Percentiles rank a stretch among this genome's conserved stretches.
phyloP scores from a whole-genome alignment of 2,113 vertebrate species.

The Labeo rohita region DNA sequence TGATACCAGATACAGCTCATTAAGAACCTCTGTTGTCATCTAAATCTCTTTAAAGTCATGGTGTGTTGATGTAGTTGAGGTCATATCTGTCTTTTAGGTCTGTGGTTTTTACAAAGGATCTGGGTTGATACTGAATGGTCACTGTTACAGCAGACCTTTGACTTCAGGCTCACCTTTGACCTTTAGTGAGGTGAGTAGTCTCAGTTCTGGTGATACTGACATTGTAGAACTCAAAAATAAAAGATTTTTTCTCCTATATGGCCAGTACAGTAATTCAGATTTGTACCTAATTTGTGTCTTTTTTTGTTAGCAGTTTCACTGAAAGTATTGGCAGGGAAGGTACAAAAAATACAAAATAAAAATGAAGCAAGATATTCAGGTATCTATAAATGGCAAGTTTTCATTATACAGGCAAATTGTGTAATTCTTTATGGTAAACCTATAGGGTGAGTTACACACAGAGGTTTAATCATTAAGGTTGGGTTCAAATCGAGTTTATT shows the following conservation, averaged over 20 bases:
- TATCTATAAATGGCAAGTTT: neutral
- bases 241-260: too few relatives aligned
- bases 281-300: too few relatives aligned
- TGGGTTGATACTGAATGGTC: neutral
- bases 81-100: neutral
- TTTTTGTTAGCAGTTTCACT: too few relatives aligned
- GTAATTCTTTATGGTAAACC: neutral
- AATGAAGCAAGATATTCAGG: neutral
- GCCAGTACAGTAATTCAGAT: too few relatives aligned
- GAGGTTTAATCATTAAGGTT: neutral
- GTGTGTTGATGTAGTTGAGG: slow-evolving; percentile 12
- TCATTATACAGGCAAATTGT: neutral
- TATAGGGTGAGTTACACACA: neutral
- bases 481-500: slow-evolving; percentile 10
- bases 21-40: slow-evolving; percentile 33
- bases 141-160: neutral
- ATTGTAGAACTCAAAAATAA: too few relatives aligned
- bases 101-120: neutral
- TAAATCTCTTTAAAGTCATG: slow-evolving; percentile 16
- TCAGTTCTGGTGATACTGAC: neutral
- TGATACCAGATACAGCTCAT: slow-evolving; percentile 33
- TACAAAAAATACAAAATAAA: neutral
- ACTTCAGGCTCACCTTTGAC: neutral
- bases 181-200: neutral
- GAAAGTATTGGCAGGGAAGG: too few relatives aligned